Conservation (phyloP, 2,113 vertebrate genomes). For the Sinocyclocheilus grahami region DNA sequence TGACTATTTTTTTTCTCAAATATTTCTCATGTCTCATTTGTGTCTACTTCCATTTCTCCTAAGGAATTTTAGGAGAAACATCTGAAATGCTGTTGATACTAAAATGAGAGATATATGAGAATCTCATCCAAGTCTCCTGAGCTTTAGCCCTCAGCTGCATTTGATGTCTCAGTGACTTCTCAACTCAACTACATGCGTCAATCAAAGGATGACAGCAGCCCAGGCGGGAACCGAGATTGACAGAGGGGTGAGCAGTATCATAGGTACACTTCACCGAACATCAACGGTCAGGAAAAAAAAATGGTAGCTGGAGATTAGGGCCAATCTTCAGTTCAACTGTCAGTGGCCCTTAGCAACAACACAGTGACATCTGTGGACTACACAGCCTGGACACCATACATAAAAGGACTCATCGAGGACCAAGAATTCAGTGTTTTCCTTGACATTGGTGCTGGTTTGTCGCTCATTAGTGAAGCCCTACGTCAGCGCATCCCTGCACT, state of each 20-base stretch:
- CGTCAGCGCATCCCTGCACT: not conserved
- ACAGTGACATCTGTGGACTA: not conserved
- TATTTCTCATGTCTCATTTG: too few species aligned
- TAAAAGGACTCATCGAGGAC: not conserved
- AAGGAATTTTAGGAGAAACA: too few species aligned
- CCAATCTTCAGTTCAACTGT: not conserved
- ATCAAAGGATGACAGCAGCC: not conserved
- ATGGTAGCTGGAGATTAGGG: not conserved
- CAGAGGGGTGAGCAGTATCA: too few species aligned
- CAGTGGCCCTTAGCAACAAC: not conserved
- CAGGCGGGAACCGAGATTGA: too few species aligned
- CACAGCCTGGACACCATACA: not conserved
- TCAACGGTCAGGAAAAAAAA: not conserved
- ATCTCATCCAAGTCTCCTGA: too few species aligned
- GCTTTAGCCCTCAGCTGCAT: not conserved
- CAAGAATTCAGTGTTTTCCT: constrained; percentile 6
- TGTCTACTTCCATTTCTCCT: too few species aligned
- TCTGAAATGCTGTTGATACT: too few species aligned
- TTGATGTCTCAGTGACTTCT: not conserved
- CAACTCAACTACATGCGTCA: too few species aligned
- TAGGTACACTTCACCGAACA: not conserved
- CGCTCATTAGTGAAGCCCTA: not conserved
- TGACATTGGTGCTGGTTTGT: not conserved
- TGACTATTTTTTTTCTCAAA: too few species aligned
- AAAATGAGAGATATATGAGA: too few species aligned